Evolutionary conservation across 2,888 invertebrate genomes (phyloP), one percentile per base, ranked within the genome.

Genomic region (Drosophila ustulata): DNA sequence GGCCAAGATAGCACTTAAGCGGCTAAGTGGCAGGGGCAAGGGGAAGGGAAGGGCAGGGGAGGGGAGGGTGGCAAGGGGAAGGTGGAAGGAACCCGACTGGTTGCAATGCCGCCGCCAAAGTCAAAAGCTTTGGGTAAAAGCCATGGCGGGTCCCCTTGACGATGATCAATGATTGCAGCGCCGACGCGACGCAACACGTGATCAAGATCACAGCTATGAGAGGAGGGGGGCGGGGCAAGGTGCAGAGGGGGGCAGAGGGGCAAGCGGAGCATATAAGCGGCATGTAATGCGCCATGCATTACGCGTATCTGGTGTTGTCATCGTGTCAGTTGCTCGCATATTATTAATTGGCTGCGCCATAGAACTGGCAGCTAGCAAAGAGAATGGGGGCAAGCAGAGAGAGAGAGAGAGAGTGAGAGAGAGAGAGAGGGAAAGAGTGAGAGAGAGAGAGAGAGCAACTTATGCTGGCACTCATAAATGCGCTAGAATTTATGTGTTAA

Each of bases 251-350:
- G 47, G 23, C 2, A 6, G 11, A 49, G 23, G 8, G 23, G 9
- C 53, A 61, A n/a, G 55, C 2, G 25, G 3, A 11, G 25, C 18
- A 18, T 8, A n/a, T 37, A 75, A 66, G 66, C 76, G 58, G 76
- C 77, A 63, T 84, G 88, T 88, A 85, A 84, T 84, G 79, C 89
- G 79, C 77, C 79, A 75, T 79, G 89, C 87, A 87, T 88, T 85
- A 85, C 89, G 84, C 84, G 79, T 85, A 85, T 85, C 84, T 88
- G 65, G 72, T 79, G 84, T 75, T 85, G 84, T 85, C 89, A 88
- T 85, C 84, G 84, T 86, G 84, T 87, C 89, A 88, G 84, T 83
- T 87, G 81, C 83, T 81, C 81, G 87, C 89, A 88, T 85, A 88
- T 85, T 85, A 85, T 85, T 85, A 85, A 85, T 85, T 85, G 84